A percentile compares a stretch with the other conserved stretches of the same genome.
These are phyloP conservation scores for Cyprinodon diabolis DNA, from an alignment of 2,797 vertebrate genomes.

Conservation along the genomic window DNA sequence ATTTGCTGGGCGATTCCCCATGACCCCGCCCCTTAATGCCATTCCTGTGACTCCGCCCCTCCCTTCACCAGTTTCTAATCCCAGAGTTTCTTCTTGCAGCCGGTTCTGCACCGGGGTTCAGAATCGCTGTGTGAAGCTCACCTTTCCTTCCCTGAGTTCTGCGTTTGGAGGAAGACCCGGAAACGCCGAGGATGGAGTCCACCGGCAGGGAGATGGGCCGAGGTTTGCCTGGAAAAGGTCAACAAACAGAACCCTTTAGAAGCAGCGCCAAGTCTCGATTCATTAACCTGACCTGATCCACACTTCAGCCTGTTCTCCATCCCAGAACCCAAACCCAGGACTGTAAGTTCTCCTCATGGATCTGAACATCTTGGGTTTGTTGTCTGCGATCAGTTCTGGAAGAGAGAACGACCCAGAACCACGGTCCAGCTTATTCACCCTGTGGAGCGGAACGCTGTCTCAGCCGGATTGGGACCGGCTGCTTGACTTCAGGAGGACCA, in stretches of 20 bases:
- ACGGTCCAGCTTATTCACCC: no score
- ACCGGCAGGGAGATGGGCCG: conserved; percentile 95
- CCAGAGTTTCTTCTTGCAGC: no score
- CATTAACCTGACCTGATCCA: no score
- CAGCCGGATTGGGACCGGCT: conserved; percentile 79
- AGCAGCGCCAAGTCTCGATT: not conserved
- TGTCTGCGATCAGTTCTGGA: no score
- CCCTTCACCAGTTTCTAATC: no score
- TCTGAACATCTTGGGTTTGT: not conserved
- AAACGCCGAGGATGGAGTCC: conserved; percentile 83
- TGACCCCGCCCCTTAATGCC: no score
- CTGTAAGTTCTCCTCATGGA: not conserved
- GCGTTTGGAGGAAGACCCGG: conserved; percentile 81
- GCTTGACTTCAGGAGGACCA: conserved; percentile 73
- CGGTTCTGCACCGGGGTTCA: no score
- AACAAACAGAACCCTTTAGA: not conserved
- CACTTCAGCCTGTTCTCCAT: no score
- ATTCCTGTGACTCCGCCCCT: no score
- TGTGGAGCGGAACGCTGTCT: conserved; percentile 83
- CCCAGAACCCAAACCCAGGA: not conserved
- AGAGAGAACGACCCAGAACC: no score
- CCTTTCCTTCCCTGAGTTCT: conserved; percentile 86
- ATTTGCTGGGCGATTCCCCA: no score
- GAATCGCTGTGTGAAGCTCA: conserved; percentile 36
- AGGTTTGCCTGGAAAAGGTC: conserved; percentile 84